Evolutionary conservation across 2,797 vertebrate genomes (phyloP).

Genomic region (Antrozous pallidus): DNA sequence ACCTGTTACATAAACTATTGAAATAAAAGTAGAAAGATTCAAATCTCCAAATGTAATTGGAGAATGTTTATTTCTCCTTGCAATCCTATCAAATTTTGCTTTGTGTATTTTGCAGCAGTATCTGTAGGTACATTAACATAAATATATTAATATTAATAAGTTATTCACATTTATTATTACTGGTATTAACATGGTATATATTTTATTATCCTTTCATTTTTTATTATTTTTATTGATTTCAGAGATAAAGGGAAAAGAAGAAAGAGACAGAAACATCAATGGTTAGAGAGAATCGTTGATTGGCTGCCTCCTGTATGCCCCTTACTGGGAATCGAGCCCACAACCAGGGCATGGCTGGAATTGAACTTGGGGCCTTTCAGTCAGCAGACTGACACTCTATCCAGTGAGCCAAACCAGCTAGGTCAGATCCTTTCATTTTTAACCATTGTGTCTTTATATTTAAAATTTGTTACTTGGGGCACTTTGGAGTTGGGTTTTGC

Average conservation of each 20-base stretch:
- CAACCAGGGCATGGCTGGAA: too few species aligned
- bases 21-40: not conserved
- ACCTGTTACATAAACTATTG: not conserved
- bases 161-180: not conserved
- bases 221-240: too few species aligned
- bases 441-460: not conserved
- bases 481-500: not conserved
- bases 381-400: too few species aligned
- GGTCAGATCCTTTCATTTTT: not conserved
- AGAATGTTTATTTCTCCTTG: not conserved
- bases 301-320: too few species aligned
- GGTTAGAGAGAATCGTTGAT: too few species aligned
- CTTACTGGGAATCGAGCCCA: too few species aligned
- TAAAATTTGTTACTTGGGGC: not conserved
- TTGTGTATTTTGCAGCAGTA: not conserved
- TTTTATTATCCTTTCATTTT: not conserved
- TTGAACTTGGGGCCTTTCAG: too few species aligned
- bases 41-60: not conserved
- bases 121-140: not conserved
- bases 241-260: too few species aligned
- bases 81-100: not conserved
- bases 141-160: not conserved
- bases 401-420: too few species aligned
- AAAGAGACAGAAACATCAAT: too few species aligned
- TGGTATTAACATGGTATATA: not conserved